phyloP scores from a whole-genome alignment of 2,113 vertebrate species.

The Guaruba guarouba region DNA sequence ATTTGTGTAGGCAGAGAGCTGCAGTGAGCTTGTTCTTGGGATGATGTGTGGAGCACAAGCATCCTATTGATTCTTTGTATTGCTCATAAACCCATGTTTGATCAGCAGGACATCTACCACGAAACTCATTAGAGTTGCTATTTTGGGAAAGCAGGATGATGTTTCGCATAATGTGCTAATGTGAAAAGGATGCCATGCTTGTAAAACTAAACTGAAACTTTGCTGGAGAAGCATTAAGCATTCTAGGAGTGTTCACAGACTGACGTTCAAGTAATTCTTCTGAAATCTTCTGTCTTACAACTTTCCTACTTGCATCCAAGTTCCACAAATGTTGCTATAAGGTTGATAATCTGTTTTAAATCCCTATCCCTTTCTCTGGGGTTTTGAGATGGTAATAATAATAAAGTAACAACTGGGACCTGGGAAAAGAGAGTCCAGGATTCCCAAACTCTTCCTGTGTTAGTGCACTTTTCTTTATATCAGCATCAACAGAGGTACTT shows the following conservation, averaged over 20 bases:
- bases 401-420: not conserved
- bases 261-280: not conserved
- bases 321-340: not conserved
- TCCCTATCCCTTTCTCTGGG: not conserved
- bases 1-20: not conserved
- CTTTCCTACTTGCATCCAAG: not conserved
- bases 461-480: not conserved
- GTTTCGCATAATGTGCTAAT: conserved; percentile 29
- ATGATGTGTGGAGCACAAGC: not conserved
- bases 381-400: not conserved
- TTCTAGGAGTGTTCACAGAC: not conserved
- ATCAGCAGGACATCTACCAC: conserved; percentile 4
- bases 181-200: conserved; percentile 41
- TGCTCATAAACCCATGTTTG: conserved; percentile 28
- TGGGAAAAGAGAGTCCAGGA: not conserved
- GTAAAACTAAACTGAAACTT: conserved; percentile 38
- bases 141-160: conserved; percentile 10
- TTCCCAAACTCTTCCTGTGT: not conserved
- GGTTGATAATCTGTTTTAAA: not conserved
- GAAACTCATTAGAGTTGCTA: conserved; percentile 37
- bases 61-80: not conserved
- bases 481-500: not conserved
- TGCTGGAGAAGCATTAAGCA: not conserved
- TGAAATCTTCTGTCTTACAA: not conserved
- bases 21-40: not conserved